Evolutionary conservation across 2,797 vertebrate genomes (phyloP).

Genomic region (Helicolenus hilgendorfi): DNA sequence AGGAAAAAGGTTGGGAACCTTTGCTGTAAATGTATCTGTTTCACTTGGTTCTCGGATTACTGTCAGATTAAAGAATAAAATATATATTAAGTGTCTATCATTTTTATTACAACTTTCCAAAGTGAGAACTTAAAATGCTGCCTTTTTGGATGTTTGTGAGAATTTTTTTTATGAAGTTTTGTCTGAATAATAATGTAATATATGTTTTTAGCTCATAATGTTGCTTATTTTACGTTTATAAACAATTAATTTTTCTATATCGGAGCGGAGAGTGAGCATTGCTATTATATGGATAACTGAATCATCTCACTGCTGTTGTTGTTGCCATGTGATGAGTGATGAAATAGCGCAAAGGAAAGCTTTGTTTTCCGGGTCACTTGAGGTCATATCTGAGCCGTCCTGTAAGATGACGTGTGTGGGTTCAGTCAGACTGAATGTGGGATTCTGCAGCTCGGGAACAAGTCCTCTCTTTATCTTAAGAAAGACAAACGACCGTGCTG

Average conservation of each 20-base stretch:
- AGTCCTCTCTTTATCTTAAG: constrained; percentile 69
- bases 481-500: constrained; percentile 73
- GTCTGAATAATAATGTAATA: constrained; percentile 23
- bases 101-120: constrained; percentile 17
- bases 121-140: constrained; percentile 41
- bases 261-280: background rate
- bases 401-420: constrained; percentile 64
- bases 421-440: constrained; percentile 61
- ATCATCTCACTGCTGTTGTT: constrained; percentile 33
- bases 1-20: no score
- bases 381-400: constrained; percentile 57
- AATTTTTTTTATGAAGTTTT: background rate
- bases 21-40: background rate
- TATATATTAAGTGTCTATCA: background rate
- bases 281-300: constrained; percentile 9
- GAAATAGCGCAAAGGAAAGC: constrained; percentile 52
- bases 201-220: constrained; percentile 6
- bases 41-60: constrained; percentile 1
- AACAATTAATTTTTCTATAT: constrained; percentile 28
- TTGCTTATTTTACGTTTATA: background rate
- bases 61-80: constrained; percentile 26
- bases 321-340: constrained; percentile 31
- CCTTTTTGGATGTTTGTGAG: background rate
- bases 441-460: constrained; percentile 68
- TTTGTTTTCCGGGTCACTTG: constrained; percentile 55